Evolutionary conservation across 2,113 vertebrate species (phyloP), one percentile per base, ranked within the genome.

Genomic region (Sapayoa aenigma): DNA sequence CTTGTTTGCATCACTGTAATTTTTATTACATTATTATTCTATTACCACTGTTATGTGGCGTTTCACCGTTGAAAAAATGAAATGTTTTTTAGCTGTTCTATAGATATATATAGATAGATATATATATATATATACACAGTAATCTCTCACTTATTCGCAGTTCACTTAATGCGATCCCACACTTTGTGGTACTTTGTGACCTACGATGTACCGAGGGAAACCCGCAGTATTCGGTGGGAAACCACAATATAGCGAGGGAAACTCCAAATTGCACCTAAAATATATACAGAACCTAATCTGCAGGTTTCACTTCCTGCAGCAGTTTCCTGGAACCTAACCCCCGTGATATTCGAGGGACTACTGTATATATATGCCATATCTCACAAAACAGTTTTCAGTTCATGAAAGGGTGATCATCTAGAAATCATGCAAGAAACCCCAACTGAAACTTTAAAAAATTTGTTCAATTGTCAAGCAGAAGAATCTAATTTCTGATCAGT

Each of bases 71-170:
- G 4, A 56, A 67, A 53, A 87, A 72, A 59, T 16, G 21, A 72
- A 83, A 47, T 11, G 1, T 0, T 24, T 77, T 77, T 86, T 50
- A 68, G 27, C 30, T 91, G 5, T 19, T 62, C 2, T 49, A 1
- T 49, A 2, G 9, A 16, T 7, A 8, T 25, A 18, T 8, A 7
- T 1, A n/a, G n/a, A n/a, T n/a, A n/a, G n/a, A n/a, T n/a, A n/a
- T n/a, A n/a, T n/a, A n/a, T n/a, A n/a, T n/a, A n/a, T n/a, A n/a
- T n/a, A n/a, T n/a, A n/a, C n/a, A n/a, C n/a, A n/a, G n/a, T n/a
- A n/a, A n/a, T n/a, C n/a, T n/a, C n/a, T n/a, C n/a, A n/a, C n/a
- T n/a, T n/a, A n/a, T n/a, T n/a, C n/a, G n/a, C n/a, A n/a, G n/a
- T n/a, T n/a, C n/a, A n/a, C n/a, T n/a, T n/a, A n/a, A n/a, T n/a